Conservation (phyloP, 2,888 invertebrate species). For the Dicyrtoma fusca region DNA sequence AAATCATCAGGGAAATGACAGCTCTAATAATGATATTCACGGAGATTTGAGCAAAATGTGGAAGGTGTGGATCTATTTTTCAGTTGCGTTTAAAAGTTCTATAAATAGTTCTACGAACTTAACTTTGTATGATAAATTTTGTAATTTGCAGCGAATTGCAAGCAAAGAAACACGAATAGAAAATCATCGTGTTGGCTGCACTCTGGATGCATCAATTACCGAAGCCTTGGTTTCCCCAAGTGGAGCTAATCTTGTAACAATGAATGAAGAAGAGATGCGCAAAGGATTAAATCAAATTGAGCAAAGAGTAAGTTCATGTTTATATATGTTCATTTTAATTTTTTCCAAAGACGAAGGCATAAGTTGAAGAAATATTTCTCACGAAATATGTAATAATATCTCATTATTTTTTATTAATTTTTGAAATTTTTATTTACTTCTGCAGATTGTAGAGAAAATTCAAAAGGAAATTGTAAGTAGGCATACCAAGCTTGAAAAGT, state of each 20-base stretch:
- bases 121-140: constrained; percentile 9
- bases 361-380: background rate
- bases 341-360: background rate
- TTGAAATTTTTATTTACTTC: background rate
- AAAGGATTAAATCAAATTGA: constrained; percentile 53
- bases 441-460: constrained; percentile 39
- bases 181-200: constrained; percentile 36
- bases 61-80: constrained; percentile 33
- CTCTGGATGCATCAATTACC: constrained; percentile 23
- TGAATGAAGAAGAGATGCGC: constrained; percentile 54
- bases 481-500: constrained; percentile 21
- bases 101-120: background rate
- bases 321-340: background rate
- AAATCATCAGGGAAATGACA: constrained; percentile 4
- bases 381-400: background rate
- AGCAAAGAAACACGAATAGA: constrained; percentile 27
- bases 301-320: constrained; percentile 46
- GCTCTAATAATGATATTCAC: constrained; percentile 18
- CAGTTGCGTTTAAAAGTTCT: background rate
- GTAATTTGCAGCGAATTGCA: constrained; percentile 17
- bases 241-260: constrained; percentile 41
- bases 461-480: constrained; percentile 23
- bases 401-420: background rate
- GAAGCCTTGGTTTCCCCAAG: constrained; percentile 25
- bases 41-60: constrained; percentile 34